Evolutionary conservation across 2,797 vertebrate species (phyloP), one percentile per base, ranked within the genome.

Genomic region (Margarornis squamiger): DNA sequence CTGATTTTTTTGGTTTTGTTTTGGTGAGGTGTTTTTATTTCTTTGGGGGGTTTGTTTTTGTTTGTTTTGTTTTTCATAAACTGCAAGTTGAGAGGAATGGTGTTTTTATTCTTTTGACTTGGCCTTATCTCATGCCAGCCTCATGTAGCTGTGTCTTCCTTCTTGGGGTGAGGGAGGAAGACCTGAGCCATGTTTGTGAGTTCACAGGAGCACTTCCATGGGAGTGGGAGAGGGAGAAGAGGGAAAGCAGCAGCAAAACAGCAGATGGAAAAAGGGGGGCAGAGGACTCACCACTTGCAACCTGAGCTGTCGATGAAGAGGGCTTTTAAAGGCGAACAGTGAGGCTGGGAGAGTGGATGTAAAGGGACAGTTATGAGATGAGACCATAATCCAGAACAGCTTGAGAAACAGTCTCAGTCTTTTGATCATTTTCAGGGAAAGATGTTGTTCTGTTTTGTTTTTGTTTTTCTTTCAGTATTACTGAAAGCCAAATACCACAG

Each of bases 371-470:
- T 54, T 86, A 87, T 0, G 3, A 34, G 19, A n/a, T 74, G 39
- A 93, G 48, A 80, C 15, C 9, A 34, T 73, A 94, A 86, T 57
- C n/a, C 21, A n/a, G 57, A 90, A 70, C 21, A 55, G 23, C 8
- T 58, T 82, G 54, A 85, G 57, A 89, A 82, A 62, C 26, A 75
- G 49, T n/a, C 26, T 81, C 20, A 61, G 29, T 14, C 46, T 86
- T 84, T 91, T 86, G 67, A 74, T 81, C 13, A 71, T 71, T 88
- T 66, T 57, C 39, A 78, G 39, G 34, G 66, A 74, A 62, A 14
- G 5, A 43, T 54, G 38, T 14, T 71, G 22, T 41, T 62, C 30
- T 15, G 29, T 48, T 24, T 34, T 7, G 10, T 20, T 14, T 30
- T 30, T 14, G 13, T 49, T 38, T 38, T 43, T 0, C 2, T 68